These are phyloP conservation scores for Leptopterna dolabrata DNA, from an alignment of 2,888 invertebrate species.

Conservation along the genomic window DNA sequence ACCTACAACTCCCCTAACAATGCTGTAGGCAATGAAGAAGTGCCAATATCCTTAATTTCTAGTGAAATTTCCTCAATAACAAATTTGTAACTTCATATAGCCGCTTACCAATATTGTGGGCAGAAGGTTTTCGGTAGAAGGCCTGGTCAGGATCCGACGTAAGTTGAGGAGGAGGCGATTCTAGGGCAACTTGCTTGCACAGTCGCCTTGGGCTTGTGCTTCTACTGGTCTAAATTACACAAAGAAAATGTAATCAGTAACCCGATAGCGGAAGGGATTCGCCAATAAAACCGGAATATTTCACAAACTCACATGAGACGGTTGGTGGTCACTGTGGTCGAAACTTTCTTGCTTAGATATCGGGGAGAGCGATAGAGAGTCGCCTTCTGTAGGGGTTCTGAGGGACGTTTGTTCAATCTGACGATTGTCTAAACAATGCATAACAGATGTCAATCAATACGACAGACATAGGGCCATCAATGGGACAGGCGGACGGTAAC, in stretches of 20 bases:
- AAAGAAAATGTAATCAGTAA: neutral
- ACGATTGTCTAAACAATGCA: conserved; percentile 53
- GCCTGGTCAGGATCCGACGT: conserved; percentile 60
- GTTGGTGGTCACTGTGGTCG: conserved; percentile 67
- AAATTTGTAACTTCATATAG: neutral
- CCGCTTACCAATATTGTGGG: conserved; percentile 56
- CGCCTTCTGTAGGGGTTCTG: conserved; percentile 62
- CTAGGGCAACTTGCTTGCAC: conserved; percentile 78
- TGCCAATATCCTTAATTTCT: too few species aligned
- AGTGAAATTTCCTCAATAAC: too few species aligned
- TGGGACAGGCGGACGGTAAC: too few species aligned
- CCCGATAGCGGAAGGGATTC: neutral
- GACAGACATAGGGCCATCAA: too few species aligned
- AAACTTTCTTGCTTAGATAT: conserved; percentile 68
- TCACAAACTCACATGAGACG: conserved; percentile 58
- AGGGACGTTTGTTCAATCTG: conserved; percentile 58
- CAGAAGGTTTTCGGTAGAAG: conserved; percentile 59
- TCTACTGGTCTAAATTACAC: conserved; percentile 65
- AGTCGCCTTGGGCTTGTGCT: conserved; percentile 75
- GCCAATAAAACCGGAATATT: conserved; percentile 8
- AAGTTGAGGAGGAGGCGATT: conserved; percentile 72
- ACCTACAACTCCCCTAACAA: too few species aligned
- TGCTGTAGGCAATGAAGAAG: too few species aligned
- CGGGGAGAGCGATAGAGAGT: conserved; percentile 62
- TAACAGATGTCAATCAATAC: neutral